Evolutionary conservation across 2,113 vertebrate species (phyloP).

Genomic region (Erythrolamprus reginae): DNA sequence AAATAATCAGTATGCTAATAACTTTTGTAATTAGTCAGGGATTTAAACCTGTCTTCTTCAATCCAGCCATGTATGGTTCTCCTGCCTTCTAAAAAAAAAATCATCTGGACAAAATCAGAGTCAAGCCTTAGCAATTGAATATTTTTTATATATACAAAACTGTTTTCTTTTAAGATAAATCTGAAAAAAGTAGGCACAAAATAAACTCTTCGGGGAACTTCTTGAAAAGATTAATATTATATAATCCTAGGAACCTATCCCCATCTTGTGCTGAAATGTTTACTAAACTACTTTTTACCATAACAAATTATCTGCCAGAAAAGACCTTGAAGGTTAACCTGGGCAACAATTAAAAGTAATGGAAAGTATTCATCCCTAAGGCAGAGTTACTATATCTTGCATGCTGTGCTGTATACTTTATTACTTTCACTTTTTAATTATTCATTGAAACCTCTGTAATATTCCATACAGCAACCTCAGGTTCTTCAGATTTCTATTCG

Average conservation of each 20-base stretch:
- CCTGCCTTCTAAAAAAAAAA: not conserved
- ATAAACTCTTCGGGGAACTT: slow-evolving; percentile 50
- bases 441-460: slow-evolving; percentile 69
- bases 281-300: slow-evolving; percentile 73
- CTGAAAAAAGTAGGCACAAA: slow-evolving; percentile 40
- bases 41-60: not conserved
- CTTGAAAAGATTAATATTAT: slow-evolving; percentile 50
- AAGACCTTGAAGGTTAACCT: slow-evolving; percentile 74
- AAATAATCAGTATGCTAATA: not conserved
- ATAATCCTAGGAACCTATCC: slow-evolving; percentile 61
- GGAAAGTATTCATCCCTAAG: slow-evolving; percentile 75
- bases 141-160: not conserved
- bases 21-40: not conserved
- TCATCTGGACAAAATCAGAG: not conserved
- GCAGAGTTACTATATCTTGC: slow-evolving; percentile 70
- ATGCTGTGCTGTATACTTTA: slow-evolving; percentile 76
- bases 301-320: slow-evolving; percentile 74
- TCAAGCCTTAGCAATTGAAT: not conserved
- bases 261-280: slow-evolving; percentile 67
- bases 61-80: not conserved
- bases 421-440: slow-evolving; percentile 77
- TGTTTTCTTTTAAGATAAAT: slow-evolving; percentile 24
- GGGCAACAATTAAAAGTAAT: slow-evolving; percentile 79
- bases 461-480: slow-evolving; percentile 72
- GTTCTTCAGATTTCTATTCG: slow-evolving; percentile 70